phyloP scores from a whole-genome alignment of 2,888 invertebrate genomes.

The Rhagonycha lutea region DNA sequence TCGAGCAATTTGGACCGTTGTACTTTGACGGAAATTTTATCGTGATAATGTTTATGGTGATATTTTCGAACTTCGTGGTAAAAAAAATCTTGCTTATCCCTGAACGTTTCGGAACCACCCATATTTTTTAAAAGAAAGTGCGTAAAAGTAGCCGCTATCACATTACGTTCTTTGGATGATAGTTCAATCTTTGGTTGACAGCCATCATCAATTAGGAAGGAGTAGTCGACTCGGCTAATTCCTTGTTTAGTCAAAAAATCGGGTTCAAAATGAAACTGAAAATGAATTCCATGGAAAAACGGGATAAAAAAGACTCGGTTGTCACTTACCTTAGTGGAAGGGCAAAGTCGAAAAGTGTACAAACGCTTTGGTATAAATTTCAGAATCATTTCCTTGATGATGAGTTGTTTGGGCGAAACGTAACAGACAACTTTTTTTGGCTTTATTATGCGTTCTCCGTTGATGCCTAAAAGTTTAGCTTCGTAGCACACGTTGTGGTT shows the following conservation, averaged over 20 bases:
- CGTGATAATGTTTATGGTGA: conserved; percentile 86
- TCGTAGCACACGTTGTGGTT: conserved; percentile 88
- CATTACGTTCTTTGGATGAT: conserved; percentile 82
- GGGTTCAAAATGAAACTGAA: conserved; percentile 69
- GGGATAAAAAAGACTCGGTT: no score
- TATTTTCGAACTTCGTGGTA: conserved; percentile 77
- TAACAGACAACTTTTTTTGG: conserved; percentile 88
- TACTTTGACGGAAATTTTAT: conserved; percentile 81
- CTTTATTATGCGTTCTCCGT: conserved; percentile 66
- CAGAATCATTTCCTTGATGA: conserved; percentile 89
- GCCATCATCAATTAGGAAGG: conserved; percentile 88
- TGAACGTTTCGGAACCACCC: conserved; percentile 93
- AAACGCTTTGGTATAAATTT: conserved; percentile 92
- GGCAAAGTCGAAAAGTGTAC: conserved; percentile 89
- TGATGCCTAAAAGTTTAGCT: conserved; percentile 71
- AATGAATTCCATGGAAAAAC: conserved; percentile 27
- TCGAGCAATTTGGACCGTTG: conserved; percentile 80
- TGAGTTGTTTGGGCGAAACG: conserved; percentile 89
- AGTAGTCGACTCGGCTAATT: conserved; percentile 57
- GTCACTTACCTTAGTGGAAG: conserved; percentile 81
- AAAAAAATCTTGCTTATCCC: conserved; percentile 72
- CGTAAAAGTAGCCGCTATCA: conserved; percentile 91
- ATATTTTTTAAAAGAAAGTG: conserved; percentile 90
- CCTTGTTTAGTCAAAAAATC: conserved; percentile 60
- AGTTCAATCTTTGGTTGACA: conserved; percentile 85